Base-by-base conservation (phyloP, 2,797 vertebrate species). In the Heliangelus exortis region DNA sequence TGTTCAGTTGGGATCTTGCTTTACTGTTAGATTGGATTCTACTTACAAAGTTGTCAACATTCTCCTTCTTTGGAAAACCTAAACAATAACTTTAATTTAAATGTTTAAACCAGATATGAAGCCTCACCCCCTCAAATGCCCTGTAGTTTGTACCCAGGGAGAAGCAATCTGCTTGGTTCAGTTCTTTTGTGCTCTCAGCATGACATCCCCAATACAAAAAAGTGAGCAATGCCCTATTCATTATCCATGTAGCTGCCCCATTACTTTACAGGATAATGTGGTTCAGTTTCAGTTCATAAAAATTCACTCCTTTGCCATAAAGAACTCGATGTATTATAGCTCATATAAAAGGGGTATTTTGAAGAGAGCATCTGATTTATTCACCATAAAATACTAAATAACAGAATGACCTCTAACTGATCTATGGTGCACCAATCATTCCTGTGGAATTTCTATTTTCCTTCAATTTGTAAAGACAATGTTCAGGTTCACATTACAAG, bases 231-330 rank as follows among this genome's bases (percentile, higher is more conserved):
- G 41, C 62, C 61, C 89, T 85, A 75, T 28, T 91, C 80, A 45
- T 91, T 86, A 73, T 12, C 25, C 2, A 20, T 79, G 90, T 69
- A 43, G 2, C 91, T 86, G 84, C 91, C 92, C 95, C 62, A 69
- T 76, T 87, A 75, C 82, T 91, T 92, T 76, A 84, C 87, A 76
- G 66, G 50, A 78, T 93, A 87, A 95, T 74, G 76, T 93, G 84
- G 79, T 95, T 89, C 90, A 92, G 82, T 84, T 93, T 89, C 93
- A 96, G 94, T 95, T 91, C 90, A 96, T 95, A 94, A 96, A 95
- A 96, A 96, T 89, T 80, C 73, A 84, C 68, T 86, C 76, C 31
- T 94, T 95, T 94, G 51, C 73, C 55, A 81, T 95, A 94, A 93
- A 94, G 84, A 93, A 89, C 82, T 87, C 6, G 0, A 33, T 55